Evolutionary conservation across 2,888 invertebrate species (phyloP).

Genomic region (Eledona agricola): DNA sequence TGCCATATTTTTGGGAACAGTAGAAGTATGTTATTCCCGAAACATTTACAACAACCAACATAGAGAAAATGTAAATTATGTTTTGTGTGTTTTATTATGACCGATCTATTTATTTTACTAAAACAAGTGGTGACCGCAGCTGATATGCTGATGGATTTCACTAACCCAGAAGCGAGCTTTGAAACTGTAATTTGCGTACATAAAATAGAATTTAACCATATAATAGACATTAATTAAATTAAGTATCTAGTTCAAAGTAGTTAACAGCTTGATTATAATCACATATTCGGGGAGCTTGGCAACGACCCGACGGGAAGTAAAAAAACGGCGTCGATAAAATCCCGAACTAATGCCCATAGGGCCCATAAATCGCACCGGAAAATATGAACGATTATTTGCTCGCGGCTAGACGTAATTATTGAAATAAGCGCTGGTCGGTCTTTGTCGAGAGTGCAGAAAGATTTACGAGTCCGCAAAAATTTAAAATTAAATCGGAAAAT

Average conservation of each 20-base stretch:
- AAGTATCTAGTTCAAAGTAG: slow-evolving; percentile 28
- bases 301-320: too few relatives aligned
- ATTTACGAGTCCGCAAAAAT: too few relatives aligned
- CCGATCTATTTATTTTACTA: not conserved
- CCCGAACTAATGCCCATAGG: slow-evolving; percentile 10
- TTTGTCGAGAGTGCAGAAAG: too few relatives aligned
- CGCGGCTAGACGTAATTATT: slow-evolving; percentile 2
- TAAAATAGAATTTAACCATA: slow-evolving; percentile 28
- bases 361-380: slow-evolving; percentile 2
- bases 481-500: too few relatives aligned
- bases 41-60: too few relatives aligned
- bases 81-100: slow-evolving; percentile 2
- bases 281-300: too few relatives aligned
- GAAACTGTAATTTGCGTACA: slow-evolving; percentile 24
- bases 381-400: slow-evolving; percentile 1
- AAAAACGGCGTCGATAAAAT: too few relatives aligned
- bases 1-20: too few relatives aligned
- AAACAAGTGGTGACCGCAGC: slow-evolving; percentile 18
- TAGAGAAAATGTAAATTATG: too few relatives aligned
- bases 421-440: slow-evolving; percentile 3
- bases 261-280: slow-evolving; percentile 21
- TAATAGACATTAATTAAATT: slow-evolving; percentile 26
- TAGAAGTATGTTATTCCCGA: too few relatives aligned
- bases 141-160: too few relatives aligned
- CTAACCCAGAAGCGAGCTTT: slow-evolving; percentile 6